Evolutionary conservation across 23 tunicate species (phyloP).

Genomic region (Ciona savignyi): DNA sequence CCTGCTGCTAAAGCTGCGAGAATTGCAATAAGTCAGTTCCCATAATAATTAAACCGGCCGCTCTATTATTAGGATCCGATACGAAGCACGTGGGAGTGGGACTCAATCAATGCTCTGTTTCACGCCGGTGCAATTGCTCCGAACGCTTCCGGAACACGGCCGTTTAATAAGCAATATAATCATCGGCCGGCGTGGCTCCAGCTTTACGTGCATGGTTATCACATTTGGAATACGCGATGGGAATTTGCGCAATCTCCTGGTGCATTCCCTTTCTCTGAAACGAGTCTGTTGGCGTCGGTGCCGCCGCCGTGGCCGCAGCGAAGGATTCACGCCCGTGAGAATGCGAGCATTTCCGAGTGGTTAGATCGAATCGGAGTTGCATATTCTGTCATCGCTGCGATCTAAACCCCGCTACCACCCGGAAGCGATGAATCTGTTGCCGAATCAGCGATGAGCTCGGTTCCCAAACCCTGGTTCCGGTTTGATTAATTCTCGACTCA

Average conservation of each 20-base stretch:
- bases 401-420: too few relatives aligned
- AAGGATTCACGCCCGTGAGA: too few relatives aligned
- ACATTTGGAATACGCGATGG: neutral
- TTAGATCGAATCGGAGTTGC: too few relatives aligned
- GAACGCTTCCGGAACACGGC: neutral
- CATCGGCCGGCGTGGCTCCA: neutral
- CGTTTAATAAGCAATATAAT: neutral
- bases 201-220: neutral
- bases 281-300: too few relatives aligned
- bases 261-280: too few relatives aligned
- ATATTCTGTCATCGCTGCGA: too few relatives aligned
- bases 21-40: neutral
- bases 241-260: neutral
- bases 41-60: constrained; percentile 1
- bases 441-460: too few relatives aligned
- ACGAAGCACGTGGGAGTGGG: neutral
- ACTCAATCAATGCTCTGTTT: neutral
- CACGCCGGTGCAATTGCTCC: neutral
- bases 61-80: neutral
- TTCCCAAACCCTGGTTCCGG: neutral
- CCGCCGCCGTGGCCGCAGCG: too few relatives aligned
- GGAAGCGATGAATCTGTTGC: too few relatives aligned
- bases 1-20: neutral
- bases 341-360: too few relatives aligned
- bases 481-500: neutral